Conservation (phyloP, 2,797 vertebrate genomes). For the Vespertilio murinus region DNA sequence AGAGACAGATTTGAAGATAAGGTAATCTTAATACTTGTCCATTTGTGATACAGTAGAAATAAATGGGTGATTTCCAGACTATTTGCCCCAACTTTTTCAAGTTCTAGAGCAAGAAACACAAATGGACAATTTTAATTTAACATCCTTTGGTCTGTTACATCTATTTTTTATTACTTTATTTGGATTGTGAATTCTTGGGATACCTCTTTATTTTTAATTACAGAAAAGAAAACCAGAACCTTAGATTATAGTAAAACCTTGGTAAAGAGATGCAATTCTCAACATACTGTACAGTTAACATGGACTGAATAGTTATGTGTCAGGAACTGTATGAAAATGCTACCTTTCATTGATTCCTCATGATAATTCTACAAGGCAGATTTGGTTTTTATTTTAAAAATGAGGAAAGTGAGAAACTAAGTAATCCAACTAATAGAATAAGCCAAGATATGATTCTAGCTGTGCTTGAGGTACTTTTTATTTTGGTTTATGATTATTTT, state of each 20-base stretch:
- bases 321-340: neutral
- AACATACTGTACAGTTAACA: neutral
- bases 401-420: constrained; percentile 12
- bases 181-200: neutral
- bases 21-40: neutral
- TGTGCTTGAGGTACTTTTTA: neutral
- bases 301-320: neutral
- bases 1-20: neutral
- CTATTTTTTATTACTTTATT: neutral
- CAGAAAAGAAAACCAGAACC: neutral
- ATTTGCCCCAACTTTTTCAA: neutral
- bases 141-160: neutral
- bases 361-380: neutral
- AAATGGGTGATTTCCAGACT: neutral
- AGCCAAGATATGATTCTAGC: neutral
- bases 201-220: neutral
- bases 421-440: neutral
- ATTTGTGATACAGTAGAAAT: neutral
- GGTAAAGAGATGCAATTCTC: constrained; percentile 3
- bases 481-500: neutral
- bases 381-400: neutral
- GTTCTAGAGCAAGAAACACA: neutral
- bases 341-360: neutral
- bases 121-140: neutral
- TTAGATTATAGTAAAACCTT: neutral